Conservation (phyloP, 2,888 invertebrate genomes). For the Arctia plantaginis region DNA sequence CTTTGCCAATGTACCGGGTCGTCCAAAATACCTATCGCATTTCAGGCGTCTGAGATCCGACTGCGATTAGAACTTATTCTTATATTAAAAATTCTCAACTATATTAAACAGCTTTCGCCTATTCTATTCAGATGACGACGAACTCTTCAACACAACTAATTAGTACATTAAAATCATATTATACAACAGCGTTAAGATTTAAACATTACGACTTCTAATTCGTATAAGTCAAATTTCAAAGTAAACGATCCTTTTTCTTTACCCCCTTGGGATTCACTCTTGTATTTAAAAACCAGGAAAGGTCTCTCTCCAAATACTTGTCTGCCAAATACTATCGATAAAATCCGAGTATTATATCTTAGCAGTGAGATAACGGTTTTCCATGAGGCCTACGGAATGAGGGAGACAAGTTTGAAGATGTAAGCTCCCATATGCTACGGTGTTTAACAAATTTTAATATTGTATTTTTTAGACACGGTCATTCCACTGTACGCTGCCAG, state of each 20-base stretch:
- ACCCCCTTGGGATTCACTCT: neutral
- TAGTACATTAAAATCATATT: neutral
- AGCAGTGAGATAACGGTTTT: neutral
- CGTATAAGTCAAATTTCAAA: neutral
- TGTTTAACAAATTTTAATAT: neutral
- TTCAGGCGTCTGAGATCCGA: neutral
- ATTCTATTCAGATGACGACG: neutral
- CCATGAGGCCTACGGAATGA: neutral
- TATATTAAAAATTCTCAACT: neutral
- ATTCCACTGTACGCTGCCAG: neutral
- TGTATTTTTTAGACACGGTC: neutral
- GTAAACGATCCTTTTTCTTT: neutral
- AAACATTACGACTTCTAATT: neutral
- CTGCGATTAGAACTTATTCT: neutral
- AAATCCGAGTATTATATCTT: neutral
- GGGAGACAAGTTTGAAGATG: too few species aligned
- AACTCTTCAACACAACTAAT: neutral
- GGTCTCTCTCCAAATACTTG: neutral
- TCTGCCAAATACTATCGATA: neutral
- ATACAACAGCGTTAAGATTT: neutral
- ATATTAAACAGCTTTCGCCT: neutral
- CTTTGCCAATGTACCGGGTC: neutral
- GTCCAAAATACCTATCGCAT: neutral
- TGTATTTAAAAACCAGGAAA: neutral
- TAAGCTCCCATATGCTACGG: neutral